Base-by-base conservation (phyloP, 2,113 vertebrate genomes). In the Lamprologus callipterus region DNA sequence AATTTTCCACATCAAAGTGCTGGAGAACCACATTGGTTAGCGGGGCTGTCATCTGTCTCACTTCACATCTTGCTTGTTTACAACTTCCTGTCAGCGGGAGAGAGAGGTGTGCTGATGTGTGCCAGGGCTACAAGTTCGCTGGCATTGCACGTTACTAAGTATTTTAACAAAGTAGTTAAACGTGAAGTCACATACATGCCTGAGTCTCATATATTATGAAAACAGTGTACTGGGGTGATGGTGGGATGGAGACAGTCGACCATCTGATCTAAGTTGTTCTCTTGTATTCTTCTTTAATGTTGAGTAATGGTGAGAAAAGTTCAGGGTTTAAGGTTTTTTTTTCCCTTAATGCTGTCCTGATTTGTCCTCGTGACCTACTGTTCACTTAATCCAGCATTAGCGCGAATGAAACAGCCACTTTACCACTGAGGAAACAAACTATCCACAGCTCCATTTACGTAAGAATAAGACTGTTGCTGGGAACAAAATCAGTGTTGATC, bases 1-100 rank as follows among this genome's bases (percentile, higher is more conserved):
- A 47, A n/a, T 78, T 49, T 78, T 78, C 70, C 42, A 78, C 26
- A 49, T 75, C 14, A 11, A 75, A 75, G 40, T 47, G 14, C 42
- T 49, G 70, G 23, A 78, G 70, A 78, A 78, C 70, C 70, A 19
- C 42, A 49, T 26, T 78, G 42, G 70, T 49, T 78, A 78, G 70
- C 0, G 6, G 70, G 70, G 45, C 70, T 49, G 7, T 78, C 70
- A 78, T 49, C 26, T 49, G 23, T 78, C 70, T 78, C 16, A 78
- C 70, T 78, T 49, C 45, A 28, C 26, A 6, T 78, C 45, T 78
- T 49, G 7, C 45, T 31, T 49, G 26, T 78, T 47, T 78, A 78
- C 42, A 78, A 78, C 26, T 31, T 78, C 45, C 70, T 78, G 45
- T 78, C 70, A 31, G 23, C 7, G 6, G 23, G 40, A 49, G 16